Base-by-base conservation (phyloP, 1,140 invertebrate genomes). In the Campoletis sonorensis region DNA sequence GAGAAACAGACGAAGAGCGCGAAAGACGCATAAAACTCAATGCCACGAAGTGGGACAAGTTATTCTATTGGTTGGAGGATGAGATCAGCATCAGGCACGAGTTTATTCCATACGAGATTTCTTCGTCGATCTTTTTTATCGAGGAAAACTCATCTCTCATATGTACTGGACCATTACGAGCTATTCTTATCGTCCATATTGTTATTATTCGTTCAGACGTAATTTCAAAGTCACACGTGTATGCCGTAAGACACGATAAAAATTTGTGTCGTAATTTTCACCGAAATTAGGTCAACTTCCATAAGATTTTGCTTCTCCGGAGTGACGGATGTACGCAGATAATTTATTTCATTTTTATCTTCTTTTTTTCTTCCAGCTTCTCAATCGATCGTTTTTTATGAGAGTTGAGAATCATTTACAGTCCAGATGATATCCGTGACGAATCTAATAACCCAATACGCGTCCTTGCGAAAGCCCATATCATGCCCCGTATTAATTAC, bases 1-100 rank as follows among this genome's bases (percentile, higher is more conserved):
- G 45, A 33, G 71, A 61, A 77, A 75, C 16, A 51, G 72, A 79
- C 21, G 80, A 49, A 33, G 76, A 18, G 68, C 27, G 71, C 21
- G 83, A 82, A 26, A 64, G 11, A 26, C 23, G 23, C 21, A 64
- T 64, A 70, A 33, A 70, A 70, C 30, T 70, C 67, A 70, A 70
- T 70, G 76, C 54, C 82, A 80, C 77, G 51, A 90, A 89, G 87
- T 89, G 84, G 88, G 88, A 87, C 88, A 88, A 88, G 85, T 87
- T 87, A 84, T 86, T 76, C 45, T 64, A 67, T 64, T 64, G 23
- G n/a, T 23, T 23, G 61, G 85, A 79, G 78, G 82, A 88, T 87
- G 86, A 88, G 83, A 85, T 88, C 87, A 87, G 82, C 82, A n/a
- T n/a, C n/a, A 33, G 58, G 27, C 49, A 40, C 40, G 26, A 70